phyloP scores from a whole-genome alignment of 1,140 invertebrate species.

The Neomicropteryx cornuta region DNA sequence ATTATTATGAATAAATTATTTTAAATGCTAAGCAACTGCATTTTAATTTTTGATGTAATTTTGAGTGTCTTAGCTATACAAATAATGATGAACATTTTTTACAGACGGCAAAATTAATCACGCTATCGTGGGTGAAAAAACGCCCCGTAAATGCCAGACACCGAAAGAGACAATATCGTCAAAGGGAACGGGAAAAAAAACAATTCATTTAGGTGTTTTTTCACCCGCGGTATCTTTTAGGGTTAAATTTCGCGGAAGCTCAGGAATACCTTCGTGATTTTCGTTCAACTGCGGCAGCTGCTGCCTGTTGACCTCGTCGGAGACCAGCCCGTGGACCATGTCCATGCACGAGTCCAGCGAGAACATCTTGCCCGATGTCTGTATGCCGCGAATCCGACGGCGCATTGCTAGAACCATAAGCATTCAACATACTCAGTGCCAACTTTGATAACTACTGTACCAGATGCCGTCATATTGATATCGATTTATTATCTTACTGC shows the following conservation, averaged over 20 bases:
- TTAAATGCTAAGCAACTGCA: too few relatives aligned
- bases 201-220: constrained; percentile 23
- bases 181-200: neutral
- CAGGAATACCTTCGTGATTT: constrained; percentile 23
- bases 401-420: constrained; percentile 50
- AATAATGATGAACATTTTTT: too few relatives aligned
- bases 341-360: constrained; percentile 86
- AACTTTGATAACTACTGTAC: constrained; percentile 6
- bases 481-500: neutral
- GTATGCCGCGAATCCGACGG: constrained; percentile 70
- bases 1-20: too few relatives aligned
- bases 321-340: constrained; percentile 61
- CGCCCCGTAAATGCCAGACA: neutral
- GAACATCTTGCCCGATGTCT: constrained; percentile 75
- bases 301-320: constrained; percentile 27
- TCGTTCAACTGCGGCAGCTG: constrained; percentile 47
- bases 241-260: neutral
- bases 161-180: neutral
- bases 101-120: too few relatives aligned
- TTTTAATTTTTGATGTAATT: too few relatives aligned
- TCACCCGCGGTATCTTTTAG: constrained; percentile 28
- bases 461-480: too few relatives aligned
- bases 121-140: too few relatives aligned
- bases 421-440: constrained; percentile 22
- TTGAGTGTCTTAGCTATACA: too few relatives aligned